Base-by-base conservation (phyloP, 2,797 vertebrate species). In the Echeneis naucrates region DNA sequence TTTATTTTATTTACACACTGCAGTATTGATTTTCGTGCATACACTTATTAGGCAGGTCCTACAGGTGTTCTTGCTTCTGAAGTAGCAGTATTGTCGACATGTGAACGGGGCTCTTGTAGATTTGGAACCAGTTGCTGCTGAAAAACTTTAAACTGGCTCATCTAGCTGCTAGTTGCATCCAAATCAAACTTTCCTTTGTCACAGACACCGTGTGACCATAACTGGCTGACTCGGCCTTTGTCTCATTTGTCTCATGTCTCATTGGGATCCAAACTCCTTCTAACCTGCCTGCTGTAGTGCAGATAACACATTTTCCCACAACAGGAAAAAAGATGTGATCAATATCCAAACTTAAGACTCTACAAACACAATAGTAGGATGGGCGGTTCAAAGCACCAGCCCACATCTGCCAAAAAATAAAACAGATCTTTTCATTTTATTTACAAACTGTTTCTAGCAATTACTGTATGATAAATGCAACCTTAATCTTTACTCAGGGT, bases 41-140 rank as follows among this genome's bases (percentile, higher is more conserved):
- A 75, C 44, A 78, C 26, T 48, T 68, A 71, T 71, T 55, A 83
- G 78, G 78, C 79, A 40, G 79, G 67, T 77, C 81, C 82, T 81
- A 44, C 33, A 24, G 58, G 47, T 63, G 16, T 64, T 74, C 38
- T 58, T 53, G 30, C 54, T 33, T 75, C 55, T 77, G 55, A 0
- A 61, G 62, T 40, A 58, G 63, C 44, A 26, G 21, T 60, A 66
- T 63, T 70, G 45, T 44, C 2, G 21, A 58, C 55, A 72, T 58
- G 21, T 45, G 27, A 42, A 21, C 35, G n/a, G 51, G 30, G 45
- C 58, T 19, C 77, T 30, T 61, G 64, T 54, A 59, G 4, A 35
- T 63, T 61, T 37, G 45, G 58, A 59, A 8, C 40, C 13, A 19
- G 17, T 27, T 10, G 30, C 8, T 45, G 27, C 55, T 24, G 24